Evolutionary conservation across 2,113 vertebrate genomes (phyloP).

Genomic region (Irena cyanogastra): DNA sequence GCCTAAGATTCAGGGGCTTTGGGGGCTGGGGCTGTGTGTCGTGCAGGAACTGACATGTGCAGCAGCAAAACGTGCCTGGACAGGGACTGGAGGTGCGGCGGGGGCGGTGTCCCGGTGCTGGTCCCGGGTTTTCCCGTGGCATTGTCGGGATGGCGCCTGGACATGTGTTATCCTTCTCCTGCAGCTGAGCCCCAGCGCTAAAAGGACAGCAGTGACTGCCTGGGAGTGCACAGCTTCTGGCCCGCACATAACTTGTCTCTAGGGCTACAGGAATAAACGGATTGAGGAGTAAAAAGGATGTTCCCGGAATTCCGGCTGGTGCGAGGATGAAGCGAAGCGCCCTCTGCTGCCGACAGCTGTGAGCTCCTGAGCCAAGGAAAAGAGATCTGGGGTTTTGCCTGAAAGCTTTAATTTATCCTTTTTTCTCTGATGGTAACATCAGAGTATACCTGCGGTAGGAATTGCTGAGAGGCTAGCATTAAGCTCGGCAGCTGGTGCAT

Average conservation of each 20-base stretch:
- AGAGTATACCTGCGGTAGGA: background rate
- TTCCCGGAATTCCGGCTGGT: background rate
- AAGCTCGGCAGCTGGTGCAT: background rate
- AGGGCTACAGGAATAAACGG: fast-evolving
- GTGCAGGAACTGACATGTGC: fast-evolving
- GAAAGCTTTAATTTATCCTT: fast-evolving
- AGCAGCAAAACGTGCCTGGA: background rate
- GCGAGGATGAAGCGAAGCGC: background rate
- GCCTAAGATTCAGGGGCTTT: fast-evolving
- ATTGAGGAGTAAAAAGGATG: background rate
- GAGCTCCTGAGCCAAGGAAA: background rate
- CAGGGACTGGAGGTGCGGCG: fast-evolving
- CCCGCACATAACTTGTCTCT: fast-evolving
- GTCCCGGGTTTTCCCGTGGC: fast-evolving
- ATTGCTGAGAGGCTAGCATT: background rate
- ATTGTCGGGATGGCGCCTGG: fast-evolving
- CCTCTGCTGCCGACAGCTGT: background rate
- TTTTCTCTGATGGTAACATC: background rate
- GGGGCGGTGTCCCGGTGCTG: fast-evolving
- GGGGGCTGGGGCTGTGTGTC: background rate
- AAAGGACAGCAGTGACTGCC: background rate
- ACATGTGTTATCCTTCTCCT: fast-evolving
- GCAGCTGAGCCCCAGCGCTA: background rate
- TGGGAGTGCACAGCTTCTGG: background rate
- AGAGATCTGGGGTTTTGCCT: fast-evolving